Evolutionary conservation across 2,888 invertebrate genomes (phyloP).

Genomic region (Adelognathus sp.): DNA sequence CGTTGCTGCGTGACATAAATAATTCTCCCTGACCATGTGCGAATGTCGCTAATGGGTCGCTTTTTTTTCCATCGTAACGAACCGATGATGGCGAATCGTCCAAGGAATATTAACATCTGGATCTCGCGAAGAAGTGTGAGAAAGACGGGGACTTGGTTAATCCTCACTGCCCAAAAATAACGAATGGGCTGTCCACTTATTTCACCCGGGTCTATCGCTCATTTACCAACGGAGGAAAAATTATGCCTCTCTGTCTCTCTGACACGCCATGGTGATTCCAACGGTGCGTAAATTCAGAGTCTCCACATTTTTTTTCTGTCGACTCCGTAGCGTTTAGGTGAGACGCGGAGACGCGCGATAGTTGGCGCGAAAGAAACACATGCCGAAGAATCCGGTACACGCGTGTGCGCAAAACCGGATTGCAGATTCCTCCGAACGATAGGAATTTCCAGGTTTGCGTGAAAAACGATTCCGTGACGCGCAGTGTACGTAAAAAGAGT

Average conservation of each 20-base stretch:
- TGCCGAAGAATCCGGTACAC: slow-evolving; percentile 29
- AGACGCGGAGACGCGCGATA: slow-evolving; percentile 3
- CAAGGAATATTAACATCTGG: slow-evolving; percentile 62
- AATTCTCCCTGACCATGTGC: slow-evolving; percentile 60
- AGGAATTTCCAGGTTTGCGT: slow-evolving; percentile 46
- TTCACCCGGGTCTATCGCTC: slow-evolving; percentile 28
- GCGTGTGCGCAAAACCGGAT: slow-evolving; percentile 47
- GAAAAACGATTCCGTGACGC: slow-evolving; percentile 33
- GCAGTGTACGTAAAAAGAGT: background rate
- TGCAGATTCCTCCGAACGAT: slow-evolving; percentile 51
- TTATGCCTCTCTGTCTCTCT: slow-evolving; percentile 27
- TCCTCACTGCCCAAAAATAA: slow-evolving; percentile 44
- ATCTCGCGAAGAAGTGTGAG: slow-evolving; percentile 58
- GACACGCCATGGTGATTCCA: slow-evolving; percentile 38
- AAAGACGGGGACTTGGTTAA: slow-evolving; percentile 52
- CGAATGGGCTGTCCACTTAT: slow-evolving; percentile 44
- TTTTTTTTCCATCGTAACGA: slow-evolving; percentile 17
- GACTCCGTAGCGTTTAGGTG: slow-evolving; percentile 24
- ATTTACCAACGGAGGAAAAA: slow-evolving; percentile 46
- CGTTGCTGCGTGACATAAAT: slow-evolving; percentile 54
- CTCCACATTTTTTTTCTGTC: slow-evolving; percentile 2
- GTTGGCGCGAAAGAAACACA: slow-evolving; percentile 42
- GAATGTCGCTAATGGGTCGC: slow-evolving; percentile 61
- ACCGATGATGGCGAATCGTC: slow-evolving; percentile 54
- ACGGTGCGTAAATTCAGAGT: slow-evolving; percentile 29